phyloP scores from a whole-genome alignment of 2,888 invertebrate genomes.

The Stomorhina lunata region DNA sequence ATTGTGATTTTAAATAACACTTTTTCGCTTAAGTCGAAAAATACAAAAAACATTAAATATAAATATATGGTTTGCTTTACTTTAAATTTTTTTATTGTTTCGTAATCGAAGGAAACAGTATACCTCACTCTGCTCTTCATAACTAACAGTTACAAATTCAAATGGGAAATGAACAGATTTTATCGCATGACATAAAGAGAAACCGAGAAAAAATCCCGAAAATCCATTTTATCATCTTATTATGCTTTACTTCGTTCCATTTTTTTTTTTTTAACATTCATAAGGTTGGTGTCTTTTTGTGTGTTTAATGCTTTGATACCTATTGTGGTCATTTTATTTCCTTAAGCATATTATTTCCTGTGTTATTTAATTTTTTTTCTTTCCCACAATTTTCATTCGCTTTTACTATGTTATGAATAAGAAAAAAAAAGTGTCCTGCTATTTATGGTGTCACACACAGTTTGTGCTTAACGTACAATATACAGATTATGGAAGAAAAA shows the following conservation, averaged over 20 bases:
- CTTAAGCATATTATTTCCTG: slow-evolving; percentile 24
- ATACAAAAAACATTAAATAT: no score
- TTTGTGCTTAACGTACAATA: slow-evolving; percentile 6
- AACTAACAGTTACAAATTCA: slow-evolving; percentile 19
- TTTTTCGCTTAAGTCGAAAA: no score
- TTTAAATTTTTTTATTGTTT: not conserved
- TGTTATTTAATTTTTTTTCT: not conserved
- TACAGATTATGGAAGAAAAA: slow-evolving; percentile 29
- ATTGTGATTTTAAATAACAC: no score
- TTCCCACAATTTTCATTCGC: not conserved
- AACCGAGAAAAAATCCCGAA: slow-evolving; percentile 65
- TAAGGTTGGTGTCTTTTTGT: not conserved
- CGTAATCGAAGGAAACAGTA: not conserved
- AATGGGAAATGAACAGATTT: slow-evolving; percentile 74
- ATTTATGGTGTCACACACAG: not conserved
- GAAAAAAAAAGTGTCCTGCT: not conserved
- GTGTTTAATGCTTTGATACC: slow-evolving; percentile 37
- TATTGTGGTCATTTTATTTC: slow-evolving; percentile 59
- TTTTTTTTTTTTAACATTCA: not conserved
- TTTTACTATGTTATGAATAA: not conserved
- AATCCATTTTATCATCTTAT: slow-evolving; percentile 73
- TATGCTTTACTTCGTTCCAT: slow-evolving; percentile 53
- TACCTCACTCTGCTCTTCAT: not conserved
- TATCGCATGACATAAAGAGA: slow-evolving; percentile 68
- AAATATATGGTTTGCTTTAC: no score